Evolutionary conservation across 2,888 invertebrate genomes (phyloP), one percentile per base, ranked within the genome.

Genomic region (Sminthurides aquaticus): DNA sequence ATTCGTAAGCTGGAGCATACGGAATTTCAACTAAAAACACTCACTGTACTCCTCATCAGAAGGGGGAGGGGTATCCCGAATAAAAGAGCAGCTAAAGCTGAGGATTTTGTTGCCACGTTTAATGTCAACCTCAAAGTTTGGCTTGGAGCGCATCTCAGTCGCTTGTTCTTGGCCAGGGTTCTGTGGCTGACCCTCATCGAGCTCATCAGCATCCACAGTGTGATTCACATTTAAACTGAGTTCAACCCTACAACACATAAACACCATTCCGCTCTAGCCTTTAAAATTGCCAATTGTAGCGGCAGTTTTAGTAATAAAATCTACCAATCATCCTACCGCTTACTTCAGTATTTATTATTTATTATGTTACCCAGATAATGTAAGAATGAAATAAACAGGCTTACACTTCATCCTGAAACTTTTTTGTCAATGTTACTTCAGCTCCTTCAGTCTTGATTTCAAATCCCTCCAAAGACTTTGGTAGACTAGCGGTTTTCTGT

Each of bases 191-290:
- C 3, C 52, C 5, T 52, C 57, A 24, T 87, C 88, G 2, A 84
- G 77, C 2, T 68, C 76, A 60, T 91, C 91, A 0, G 90, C 83
- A 77, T 95, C 93, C 0, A 97, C 95, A 0, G 94, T 90, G 79
- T 96, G 93, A 79, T 97, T 98, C 0, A 98, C 89, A 78, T 95
- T 96, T 79, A 96, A 90, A 64, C 84, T 87, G 55, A 97, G 84
- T 60, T 83, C 84, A 69, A 93, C 84, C 69, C 89, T 90, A 76
- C 27, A 79, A n/a, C n/a, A n/a, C n/a, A n/a, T n/a, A n/a, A n/a
- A n/a, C n/a, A n/a, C n/a, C n/a, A n/a, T n/a, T n/a, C n/a, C n/a
- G n/a, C n/a, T n/a, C n/a, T n/a, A n/a, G n/a, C n/a, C n/a, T n/a
- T n/a, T n/a, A n/a, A n/a, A n/a, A n/a, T n/a, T n/a, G n/a, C n/a